Evolutionary conservation across 2,888 invertebrate species (phyloP).

Genomic region (Leucoma salicis): DNA sequence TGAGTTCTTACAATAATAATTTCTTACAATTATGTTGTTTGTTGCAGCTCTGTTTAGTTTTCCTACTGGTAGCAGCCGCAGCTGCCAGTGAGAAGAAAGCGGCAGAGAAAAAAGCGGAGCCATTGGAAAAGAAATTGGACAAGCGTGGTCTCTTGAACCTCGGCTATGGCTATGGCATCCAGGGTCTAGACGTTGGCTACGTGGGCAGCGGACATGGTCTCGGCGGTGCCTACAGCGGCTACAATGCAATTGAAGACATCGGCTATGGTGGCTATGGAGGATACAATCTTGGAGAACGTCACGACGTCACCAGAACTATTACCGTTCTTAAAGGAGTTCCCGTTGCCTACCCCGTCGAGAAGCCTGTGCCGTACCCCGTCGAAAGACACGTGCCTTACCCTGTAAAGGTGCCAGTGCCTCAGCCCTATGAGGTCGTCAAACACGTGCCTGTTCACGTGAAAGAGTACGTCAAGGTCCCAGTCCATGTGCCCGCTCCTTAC

Average conservation of each 20-base stretch:
- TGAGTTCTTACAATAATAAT: too few relatives aligned
- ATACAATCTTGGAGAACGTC: conserved; percentile 65
- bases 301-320: conserved; percentile 84
- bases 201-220: conserved; percentile 83
- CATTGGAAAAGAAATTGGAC: conserved; percentile 89
- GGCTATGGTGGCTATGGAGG: conserved; percentile 45
- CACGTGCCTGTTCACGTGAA: conserved; percentile 88
- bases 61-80: conserved; percentile 89
- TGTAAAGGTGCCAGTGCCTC: conserved; percentile 86
- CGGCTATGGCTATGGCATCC: conserved; percentile 90
- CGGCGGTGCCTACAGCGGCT: conserved; percentile 76
- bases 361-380: conserved; percentile 84
- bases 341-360: conserved; percentile 84
- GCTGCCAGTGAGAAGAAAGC: conserved; percentile 86
- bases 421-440: conserved; percentile 87
- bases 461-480: conserved; percentile 90
- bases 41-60: conserved; percentile 86
- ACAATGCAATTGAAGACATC: conserved; percentile 44
- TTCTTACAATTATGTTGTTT: conserved; percentile 21
- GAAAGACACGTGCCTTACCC: conserved; percentile 86
- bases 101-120: conserved; percentile 79
- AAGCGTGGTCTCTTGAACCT: conserved; percentile 90
- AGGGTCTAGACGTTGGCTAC: conserved; percentile 88
- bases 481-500: conserved; percentile 88
- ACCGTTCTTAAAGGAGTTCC: conserved; percentile 86